Base-by-base conservation (phyloP, 1,140 invertebrate species). In the Drosophila micromelanica region DNA sequence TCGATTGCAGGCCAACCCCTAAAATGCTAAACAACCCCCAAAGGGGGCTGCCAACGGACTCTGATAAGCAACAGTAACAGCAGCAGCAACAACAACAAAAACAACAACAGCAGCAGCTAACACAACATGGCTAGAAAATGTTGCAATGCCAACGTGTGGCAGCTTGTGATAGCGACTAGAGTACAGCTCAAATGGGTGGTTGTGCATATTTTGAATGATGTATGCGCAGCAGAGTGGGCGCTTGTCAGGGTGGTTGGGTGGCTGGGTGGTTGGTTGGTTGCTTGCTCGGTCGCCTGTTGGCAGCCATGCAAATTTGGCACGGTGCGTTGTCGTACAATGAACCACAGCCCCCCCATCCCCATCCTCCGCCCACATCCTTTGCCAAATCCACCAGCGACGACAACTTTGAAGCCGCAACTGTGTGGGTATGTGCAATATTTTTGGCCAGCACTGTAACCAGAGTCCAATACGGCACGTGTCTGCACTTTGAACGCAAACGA, bases 81-180 rank as follows among this genome's bases (percentile, higher is more conserved):
- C 61, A 78, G 73, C 68, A 84, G 38, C 38, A 63, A 38, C 37
- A 74, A 42, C 55, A 78, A 13, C 60, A 51, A 9, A 5, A 56
- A 38, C 57, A 46, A 15, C 15, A 38, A 13, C 30, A 48, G 13
- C 13, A 46, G 23, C 42, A 20, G 51, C 35, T 37, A 35, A 35
- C 56, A 51, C 15, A 63, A 75, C 73, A 75, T 71, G 70, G 54
- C 61, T 40, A 82, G 76, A 82, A 84, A 87, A 87, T 87, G 82
- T 87, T 87, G 82, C 86, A 89, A 76, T 87, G 78, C 67, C 81
- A 87, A 86, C 84, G 82, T 86, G 82, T 86, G 82, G 82, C 82
- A 87, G 82, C 82, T 82, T 86, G 78, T 87, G 82, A 86, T 86
- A 86, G 81, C 81, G 68, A 64, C 68, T 61, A 70, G 57, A 43